phyloP scores from a whole-genome alignment of 2,797 vertebrate genomes.

The Eulemur coronatus region DNA sequence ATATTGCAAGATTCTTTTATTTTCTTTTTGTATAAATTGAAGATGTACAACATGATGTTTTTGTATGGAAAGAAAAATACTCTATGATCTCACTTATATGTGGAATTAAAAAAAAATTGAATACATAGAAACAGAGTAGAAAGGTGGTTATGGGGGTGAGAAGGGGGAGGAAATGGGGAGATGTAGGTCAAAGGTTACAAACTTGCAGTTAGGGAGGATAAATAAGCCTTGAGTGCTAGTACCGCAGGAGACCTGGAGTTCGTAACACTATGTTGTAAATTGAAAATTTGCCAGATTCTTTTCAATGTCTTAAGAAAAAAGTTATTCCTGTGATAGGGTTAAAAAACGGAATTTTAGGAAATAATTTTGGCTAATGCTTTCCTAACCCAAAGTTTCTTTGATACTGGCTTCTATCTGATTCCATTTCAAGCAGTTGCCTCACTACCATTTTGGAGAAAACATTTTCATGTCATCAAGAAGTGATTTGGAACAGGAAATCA shows the following conservation, averaged over 20 bases:
- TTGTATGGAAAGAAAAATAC: not conserved
- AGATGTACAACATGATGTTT: not conserved
- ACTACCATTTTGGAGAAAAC: not conserved
- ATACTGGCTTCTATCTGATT: not conserved
- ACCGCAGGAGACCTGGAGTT: too few relatives aligned
- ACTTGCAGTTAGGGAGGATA: not conserved
- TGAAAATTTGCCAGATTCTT: not conserved
- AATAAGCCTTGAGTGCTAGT: not conserved
- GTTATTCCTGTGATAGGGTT: not conserved
- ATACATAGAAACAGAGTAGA: not conserved
- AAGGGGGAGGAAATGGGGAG: not conserved
- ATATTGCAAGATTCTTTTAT: not conserved
- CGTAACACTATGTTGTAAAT: not conserved
- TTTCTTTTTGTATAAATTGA: not conserved
- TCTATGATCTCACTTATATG: not conserved
- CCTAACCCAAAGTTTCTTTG: not conserved
- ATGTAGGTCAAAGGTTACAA: not conserved
- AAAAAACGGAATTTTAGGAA: slow-evolving; percentile 13
- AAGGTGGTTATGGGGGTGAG: not conserved
- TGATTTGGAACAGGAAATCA: not conserved
- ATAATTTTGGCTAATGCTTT: not conserved
- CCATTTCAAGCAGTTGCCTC: not conserved
- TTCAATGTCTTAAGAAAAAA: not conserved
- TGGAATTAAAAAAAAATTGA: not conserved
- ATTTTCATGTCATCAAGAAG: not conserved